These are phyloP conservation scores for Dendrolimus pini DNA, from an alignment of 2,888 invertebrate species.

Conservation along the genomic window DNA sequence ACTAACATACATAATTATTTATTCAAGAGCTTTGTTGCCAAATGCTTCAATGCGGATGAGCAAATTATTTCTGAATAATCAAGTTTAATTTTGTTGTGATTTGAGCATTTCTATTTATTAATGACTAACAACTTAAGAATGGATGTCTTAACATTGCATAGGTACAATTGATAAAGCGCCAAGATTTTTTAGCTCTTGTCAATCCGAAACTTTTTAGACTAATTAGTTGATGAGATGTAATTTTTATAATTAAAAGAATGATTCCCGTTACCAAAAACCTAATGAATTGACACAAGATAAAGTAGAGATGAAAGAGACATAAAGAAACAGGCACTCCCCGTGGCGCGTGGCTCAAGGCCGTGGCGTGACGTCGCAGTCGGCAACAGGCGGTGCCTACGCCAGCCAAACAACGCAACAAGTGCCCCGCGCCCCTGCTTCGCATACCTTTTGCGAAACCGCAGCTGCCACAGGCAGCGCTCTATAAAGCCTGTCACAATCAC, in stretches of 20 bases:
- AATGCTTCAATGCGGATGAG: conserved; percentile 23
- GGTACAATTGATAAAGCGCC: no score
- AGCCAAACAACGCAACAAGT: conserved; percentile 73
- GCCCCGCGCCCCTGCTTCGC: conserved; percentile 53
- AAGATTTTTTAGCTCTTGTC: no score
- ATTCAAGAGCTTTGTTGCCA: conserved; percentile 47
- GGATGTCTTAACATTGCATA: neutral
- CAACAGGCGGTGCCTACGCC: conserved; percentile 58
- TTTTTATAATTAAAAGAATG: no score
- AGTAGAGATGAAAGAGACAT: conserved; percentile 20
- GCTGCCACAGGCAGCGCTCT: conserved; percentile 25
- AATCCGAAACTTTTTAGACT: no score
- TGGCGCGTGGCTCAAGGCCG: conserved; percentile 54
- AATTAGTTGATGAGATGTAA: no score
- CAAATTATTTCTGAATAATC: neutral
- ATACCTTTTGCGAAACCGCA: conserved; percentile 51
- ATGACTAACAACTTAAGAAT: conserved; percentile 1
- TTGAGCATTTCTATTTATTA: neutral
- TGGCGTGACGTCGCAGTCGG: conserved; percentile 53
- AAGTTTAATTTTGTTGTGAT: conserved; percentile 1
- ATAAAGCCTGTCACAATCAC: no score
- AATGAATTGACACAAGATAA: no score
- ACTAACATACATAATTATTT: conserved; percentile 31
- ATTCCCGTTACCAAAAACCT: no score
- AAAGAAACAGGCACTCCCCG: conserved; percentile 35